These are phyloP conservation scores for Formicarius rufipectus DNA, from an alignment of 2,113 vertebrate genomes.

Conservation along the genomic window DNA sequence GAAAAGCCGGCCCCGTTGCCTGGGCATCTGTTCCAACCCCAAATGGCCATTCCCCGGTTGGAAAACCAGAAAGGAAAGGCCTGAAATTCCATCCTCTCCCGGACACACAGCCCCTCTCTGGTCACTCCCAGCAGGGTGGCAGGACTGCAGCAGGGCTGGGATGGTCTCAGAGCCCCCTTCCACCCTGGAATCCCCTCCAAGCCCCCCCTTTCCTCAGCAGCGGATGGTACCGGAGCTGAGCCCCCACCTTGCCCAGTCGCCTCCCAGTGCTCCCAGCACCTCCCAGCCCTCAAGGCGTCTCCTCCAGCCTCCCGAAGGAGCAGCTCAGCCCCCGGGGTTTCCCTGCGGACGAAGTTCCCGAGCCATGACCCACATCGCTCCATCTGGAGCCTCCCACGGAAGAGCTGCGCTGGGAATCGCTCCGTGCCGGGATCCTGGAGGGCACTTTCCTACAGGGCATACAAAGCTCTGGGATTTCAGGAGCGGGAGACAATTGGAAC, in stretches of 20 bases:
- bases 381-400: neutral
- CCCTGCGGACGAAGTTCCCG: neutral
- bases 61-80: neutral
- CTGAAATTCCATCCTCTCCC: neutral
- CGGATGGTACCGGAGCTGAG: neutral
- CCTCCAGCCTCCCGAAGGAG: neutral
- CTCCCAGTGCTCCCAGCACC: neutral
- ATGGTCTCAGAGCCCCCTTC: neutral
- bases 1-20: neutral
- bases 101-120: fast-evolving
- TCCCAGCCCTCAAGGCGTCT: neutral
- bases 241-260: neutral
- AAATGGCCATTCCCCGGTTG: neutral
- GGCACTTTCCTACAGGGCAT: neutral
- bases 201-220: neutral
- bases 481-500: neutral
- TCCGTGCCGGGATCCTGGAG: neutral
- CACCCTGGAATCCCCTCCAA: neutral
- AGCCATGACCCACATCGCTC: fast-evolving
- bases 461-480: neutral
- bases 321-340: neutral
- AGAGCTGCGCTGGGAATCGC: neutral
- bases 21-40: neutral
- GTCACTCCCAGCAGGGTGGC: fast-evolving
- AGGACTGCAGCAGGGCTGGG: neutral